Base-by-base conservation (phyloP, 2,888 invertebrate species). In the Xestia ashworthii region DNA sequence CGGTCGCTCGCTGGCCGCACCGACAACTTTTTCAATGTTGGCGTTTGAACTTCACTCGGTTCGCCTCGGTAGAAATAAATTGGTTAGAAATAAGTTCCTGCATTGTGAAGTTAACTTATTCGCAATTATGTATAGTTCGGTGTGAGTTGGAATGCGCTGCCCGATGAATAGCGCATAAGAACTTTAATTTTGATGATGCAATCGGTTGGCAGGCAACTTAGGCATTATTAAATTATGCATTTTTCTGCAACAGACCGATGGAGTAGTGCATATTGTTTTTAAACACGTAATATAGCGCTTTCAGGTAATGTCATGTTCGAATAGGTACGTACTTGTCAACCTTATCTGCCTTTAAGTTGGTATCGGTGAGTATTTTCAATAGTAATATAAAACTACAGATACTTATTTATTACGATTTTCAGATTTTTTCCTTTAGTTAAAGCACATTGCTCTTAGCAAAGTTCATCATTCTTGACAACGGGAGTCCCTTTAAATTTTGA, bases 21-120 rank as follows among this genome's bases (percentile, higher is more conserved):
- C 65, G 16, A 85, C 69, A 80, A 83, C 83, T 77, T 87, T 76
- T 80, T 81, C 76, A 76, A 76, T 78, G 87, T 74, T 82, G 66
- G 48, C 74, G 58, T 71, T 67, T 66, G 73, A 78, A 82, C 80
- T 80, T 80, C n/a, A 55, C 67, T 74, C 64, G 62, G 46, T 66
- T 68, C 53, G 53, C 64, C 62, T 76, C 38, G 67, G 71, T 82
- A 72, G 68, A 80, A 84, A 76, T 80, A 73, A 76, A 82, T 48
- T 74, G 74, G 60, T 60, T 64, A 82, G 75, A 80, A 81, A 78
- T 75, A 71, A 73, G 71, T 82, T 74, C 64, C 58, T 74, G 64
- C 68, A 58, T 79, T 64, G 32, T 68, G 73, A 71, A 58, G 55
- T 22, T 58, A 82, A 79, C 68, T 78, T 77, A 75, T 62, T 67